Evolutionary conservation across 2,888 invertebrate species (phyloP).

Genomic region (Ypsolopha scabrella): DNA sequence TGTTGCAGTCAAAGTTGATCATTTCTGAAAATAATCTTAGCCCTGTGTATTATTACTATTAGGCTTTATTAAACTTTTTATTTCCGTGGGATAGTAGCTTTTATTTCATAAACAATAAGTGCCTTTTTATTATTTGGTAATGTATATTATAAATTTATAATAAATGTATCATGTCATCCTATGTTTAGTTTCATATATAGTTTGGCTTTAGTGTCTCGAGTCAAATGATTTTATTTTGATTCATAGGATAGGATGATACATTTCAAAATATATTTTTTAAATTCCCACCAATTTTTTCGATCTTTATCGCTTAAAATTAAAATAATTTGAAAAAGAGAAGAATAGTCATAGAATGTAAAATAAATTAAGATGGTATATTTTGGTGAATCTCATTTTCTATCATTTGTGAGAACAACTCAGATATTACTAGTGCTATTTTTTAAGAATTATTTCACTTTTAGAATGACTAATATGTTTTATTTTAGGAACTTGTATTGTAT

Average conservation of each 20-base stretch:
- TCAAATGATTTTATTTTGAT: neutral
- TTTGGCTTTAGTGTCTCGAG: too few relatives aligned
- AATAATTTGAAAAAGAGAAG: neutral
- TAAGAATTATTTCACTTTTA: neutral
- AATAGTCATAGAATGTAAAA: too few relatives aligned
- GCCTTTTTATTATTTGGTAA: too few relatives aligned
- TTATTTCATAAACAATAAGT: too few relatives aligned
- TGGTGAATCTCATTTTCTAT: too few relatives aligned
- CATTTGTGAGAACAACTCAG: too few relatives aligned
- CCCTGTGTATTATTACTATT: neutral
- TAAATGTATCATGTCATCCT: too few relatives aligned
- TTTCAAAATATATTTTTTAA: neutral
- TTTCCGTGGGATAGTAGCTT: neutral
- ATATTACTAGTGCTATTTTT: neutral
- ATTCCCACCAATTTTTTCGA: neutral
- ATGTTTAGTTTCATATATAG: too few relatives aligned
- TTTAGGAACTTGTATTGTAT: too few relatives aligned
- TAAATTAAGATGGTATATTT: too few relatives aligned
- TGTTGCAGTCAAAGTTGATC: constrained; percentile 92
- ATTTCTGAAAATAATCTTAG: constrained; percentile 70
- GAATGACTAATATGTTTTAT: too few relatives aligned
- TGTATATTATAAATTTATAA: too few relatives aligned
- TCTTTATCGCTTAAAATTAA: neutral
- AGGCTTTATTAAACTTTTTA: neutral
- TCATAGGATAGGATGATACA: neutral